Base-by-base conservation (phyloP, 2,113 vertebrate species). In the Periophthalmus modestus region DNA sequence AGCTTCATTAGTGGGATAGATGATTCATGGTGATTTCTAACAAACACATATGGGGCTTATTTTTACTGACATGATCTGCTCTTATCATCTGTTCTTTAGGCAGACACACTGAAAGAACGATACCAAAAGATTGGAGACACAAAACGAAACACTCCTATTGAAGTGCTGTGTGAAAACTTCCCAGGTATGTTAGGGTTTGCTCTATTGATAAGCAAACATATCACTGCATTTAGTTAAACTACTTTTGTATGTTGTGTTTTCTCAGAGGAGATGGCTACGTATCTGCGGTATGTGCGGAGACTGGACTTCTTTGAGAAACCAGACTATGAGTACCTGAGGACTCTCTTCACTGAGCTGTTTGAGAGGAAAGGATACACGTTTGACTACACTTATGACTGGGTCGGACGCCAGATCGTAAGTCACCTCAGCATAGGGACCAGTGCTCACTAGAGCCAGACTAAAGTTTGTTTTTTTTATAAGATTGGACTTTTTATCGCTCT, bases 81-180 rank as follows among this genome's bases (percentile, higher is more conserved):
- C 61, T 0, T 79, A 52, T 78, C 68, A 70, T 84, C 33, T 77
- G 10, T 83, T 91, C 66, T 23, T 57, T 86, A 99, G 98, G 98
- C 98, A 54, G 98, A 99, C 92, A 99, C 98, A 3, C 93, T 99
- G 71, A 99, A 99, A 93, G 98, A 99, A 84, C 94, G 98, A 91
- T 99, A 99, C 91, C 98, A 99, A 93, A 99, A 99, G 93, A 99
- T 99, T 36, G 98, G 98, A 76, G 98, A 99, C 91, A 99, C 98
- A 58, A 99, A 99, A 91, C 94, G 98, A 89, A 99, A 98, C 92
- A 99, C 98, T 94, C 97, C 98, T 0, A 94, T 99, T 68, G 98
- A 99, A 92, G 95, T 96, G 92, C 97, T 99, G 88, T 99, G 98
- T 97, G 97, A 99, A 92, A 98, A 95, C 93, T 98, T 98, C 79